A percentile compares a stretch with the other conserved stretches of the same genome.
phyloP scores from a whole-genome alignment of 2,888 invertebrate genomes.

The Nesidiocoris tenuis region DNA sequence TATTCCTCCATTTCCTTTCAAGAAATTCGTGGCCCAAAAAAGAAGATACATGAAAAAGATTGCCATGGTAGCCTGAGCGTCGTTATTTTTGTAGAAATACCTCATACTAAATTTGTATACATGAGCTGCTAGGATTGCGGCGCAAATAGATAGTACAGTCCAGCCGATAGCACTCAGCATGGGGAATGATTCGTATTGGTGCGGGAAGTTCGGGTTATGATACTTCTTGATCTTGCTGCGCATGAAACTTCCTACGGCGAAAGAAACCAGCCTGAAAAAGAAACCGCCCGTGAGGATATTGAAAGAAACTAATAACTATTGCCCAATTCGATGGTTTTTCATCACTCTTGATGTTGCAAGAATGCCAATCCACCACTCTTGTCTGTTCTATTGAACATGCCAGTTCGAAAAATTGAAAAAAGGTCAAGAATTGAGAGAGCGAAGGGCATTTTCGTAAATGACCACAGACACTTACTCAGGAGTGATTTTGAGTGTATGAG shows the following conservation, averaged over 20 bases:
- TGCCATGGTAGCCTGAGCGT: constrained; percentile 11
- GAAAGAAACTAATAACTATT: no score
- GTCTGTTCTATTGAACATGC: no score
- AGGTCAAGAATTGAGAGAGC: no score
- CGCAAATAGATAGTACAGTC: background rate
- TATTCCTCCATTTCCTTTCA: constrained; percentile 15
- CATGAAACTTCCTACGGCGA: constrained; percentile 12
- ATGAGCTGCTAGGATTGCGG: background rate
- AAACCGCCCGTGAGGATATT: no score
- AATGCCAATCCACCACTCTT: no score
- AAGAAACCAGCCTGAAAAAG: constrained; percentile 13
- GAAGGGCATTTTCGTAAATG: no score
- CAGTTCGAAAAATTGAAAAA: no score
- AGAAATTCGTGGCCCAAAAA: constrained; percentile 1
- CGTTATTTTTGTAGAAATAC: constrained; percentile 35
- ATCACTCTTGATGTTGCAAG: no score
- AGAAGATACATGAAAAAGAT: constrained; percentile 16
- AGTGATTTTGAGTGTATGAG: no score
- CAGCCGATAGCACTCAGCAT: background rate
- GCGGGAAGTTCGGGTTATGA: constrained; percentile 3
- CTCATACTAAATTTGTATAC: background rate
- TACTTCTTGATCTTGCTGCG: background rate
- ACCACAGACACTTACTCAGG: no score
- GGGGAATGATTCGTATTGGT: background rate
- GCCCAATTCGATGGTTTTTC: no score